Evolutionary conservation across 2,888 invertebrate species (phyloP).

Genomic region (Lochmaea crataegi): DNA sequence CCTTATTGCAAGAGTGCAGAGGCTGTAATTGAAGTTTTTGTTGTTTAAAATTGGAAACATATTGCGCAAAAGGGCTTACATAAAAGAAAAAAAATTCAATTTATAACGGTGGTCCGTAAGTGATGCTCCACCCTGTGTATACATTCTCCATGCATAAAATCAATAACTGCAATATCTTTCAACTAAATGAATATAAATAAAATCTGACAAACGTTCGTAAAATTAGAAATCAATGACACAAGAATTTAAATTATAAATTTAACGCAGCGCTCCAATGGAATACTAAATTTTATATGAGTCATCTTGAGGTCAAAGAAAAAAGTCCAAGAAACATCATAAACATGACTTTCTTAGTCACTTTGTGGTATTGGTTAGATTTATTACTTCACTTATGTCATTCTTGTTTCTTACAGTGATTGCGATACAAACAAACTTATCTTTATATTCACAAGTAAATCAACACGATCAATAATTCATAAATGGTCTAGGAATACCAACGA

Average conservation of each 20-base stretch:
- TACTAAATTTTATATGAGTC: conserved; percentile 6
- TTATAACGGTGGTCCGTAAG: too few relatives aligned
- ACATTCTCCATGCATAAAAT: too few relatives aligned
- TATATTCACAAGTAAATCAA: conserved; percentile 26
- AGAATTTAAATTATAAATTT: neutral
- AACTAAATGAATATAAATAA: neutral
- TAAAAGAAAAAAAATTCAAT: too few relatives aligned
- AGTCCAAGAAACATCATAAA: conserved; percentile 6
- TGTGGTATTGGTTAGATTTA: conserved; percentile 25
- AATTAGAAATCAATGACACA: neutral
- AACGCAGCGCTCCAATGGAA: neutral
- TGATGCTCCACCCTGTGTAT: too few relatives aligned
- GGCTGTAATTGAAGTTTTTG: too few relatives aligned
- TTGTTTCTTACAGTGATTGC: conserved; percentile 21
- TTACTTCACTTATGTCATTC: conserved; percentile 21
- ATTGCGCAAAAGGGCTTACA: too few relatives aligned
- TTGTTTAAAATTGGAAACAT: too few relatives aligned
- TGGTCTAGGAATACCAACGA: conserved; percentile 19
- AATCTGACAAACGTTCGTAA: neutral
- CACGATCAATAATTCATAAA: conserved; percentile 30
- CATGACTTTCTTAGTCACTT: conserved; percentile 25
- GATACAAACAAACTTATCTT: conserved; percentile 27
- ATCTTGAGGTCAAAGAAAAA: conserved; percentile 10
- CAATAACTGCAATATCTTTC: too few relatives aligned
- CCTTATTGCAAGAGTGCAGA: too few relatives aligned